These are phyloP conservation scores for Marisa cornuarietis DNA, from an alignment of 1,140 invertebrate genomes.

Conservation along the genomic window DNA sequence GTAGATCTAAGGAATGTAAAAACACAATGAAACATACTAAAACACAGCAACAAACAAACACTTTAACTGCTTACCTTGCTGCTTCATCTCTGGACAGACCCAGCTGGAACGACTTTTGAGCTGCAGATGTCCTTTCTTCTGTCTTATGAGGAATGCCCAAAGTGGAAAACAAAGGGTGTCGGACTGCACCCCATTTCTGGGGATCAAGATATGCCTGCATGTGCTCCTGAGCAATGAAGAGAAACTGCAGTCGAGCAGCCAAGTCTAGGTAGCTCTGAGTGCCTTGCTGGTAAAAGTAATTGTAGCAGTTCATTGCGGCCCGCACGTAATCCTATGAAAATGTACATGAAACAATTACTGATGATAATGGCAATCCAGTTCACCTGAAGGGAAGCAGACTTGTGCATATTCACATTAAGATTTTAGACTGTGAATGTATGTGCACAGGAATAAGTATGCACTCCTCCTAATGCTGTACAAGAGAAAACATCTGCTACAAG, in stretches of 20 bases:
- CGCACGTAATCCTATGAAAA: conserved; percentile 63
- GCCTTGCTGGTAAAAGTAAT: conserved; percentile 58
- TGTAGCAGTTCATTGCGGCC: conserved; percentile 64
- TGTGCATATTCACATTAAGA: too few relatives aligned
- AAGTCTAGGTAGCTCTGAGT: conserved; percentile 59
- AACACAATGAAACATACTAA: neutral
- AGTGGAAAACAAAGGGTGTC: conserved; percentile 34
- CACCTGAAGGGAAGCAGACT: neutral
- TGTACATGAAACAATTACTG: conserved; percentile 5
- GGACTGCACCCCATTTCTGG: conserved; percentile 55
- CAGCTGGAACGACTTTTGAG: conserved; percentile 41
- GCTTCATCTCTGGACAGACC: conserved; percentile 53
- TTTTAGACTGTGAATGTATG: too few relatives aligned
- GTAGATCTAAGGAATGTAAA: too few relatives aligned
- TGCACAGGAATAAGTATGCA: too few relatives aligned
- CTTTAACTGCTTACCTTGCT: conserved; percentile 43
- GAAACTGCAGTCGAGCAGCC: conserved; percentile 44
- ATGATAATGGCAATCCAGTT: neutral
- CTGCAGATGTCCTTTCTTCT: conserved; percentile 12
- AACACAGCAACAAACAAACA: neutral
- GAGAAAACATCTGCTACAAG: too few relatives aligned
- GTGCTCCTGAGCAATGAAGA: conserved; percentile 61
- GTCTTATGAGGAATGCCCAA: conserved; percentile 6
- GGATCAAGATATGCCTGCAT: conserved; percentile 61
- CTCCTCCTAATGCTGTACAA: too few relatives aligned